A percentile compares a stretch with the other conserved stretches of the same genome.
Conservation (phyloP, 2,888 invertebrate species). For the Acrobasis suavella region DNA sequence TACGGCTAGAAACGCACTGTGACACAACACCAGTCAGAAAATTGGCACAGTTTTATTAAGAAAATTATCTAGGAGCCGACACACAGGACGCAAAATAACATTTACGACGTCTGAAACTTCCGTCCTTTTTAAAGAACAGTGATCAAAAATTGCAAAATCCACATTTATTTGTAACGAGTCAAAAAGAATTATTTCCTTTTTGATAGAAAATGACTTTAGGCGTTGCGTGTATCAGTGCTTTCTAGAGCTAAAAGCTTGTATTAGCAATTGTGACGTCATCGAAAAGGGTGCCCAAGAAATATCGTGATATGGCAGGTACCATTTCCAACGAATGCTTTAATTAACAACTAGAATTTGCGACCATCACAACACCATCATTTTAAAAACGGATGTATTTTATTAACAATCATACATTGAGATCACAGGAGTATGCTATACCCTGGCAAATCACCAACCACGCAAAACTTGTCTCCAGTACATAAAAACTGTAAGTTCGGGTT, state of each 20-base stretch:
- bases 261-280: constrained; percentile 8
- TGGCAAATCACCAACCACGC: constrained; percentile 68
- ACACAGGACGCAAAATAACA: neutral
- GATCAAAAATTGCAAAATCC: neutral
- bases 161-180: too few species aligned
- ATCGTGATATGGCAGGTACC: constrained; percentile 23
- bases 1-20: neutral
- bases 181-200: too few species aligned
- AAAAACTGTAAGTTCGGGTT: neutral
- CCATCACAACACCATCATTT: constrained; percentile 51
- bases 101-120: neutral
- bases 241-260: neutral
- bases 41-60: constrained; percentile 12
- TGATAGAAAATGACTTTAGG: neutral
- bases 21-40: neutral
- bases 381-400: constrained; percentile 46
- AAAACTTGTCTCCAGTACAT: constrained; percentile 41
- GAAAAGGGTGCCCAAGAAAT: constrained; percentile 19
- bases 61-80: neutral
- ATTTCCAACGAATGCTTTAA: constrained; percentile 27
- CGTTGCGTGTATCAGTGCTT: neutral
- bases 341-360: constrained; percentile 48
- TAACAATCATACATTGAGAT: constrained; percentile 80
- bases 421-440: constrained; percentile 76
- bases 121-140: neutral